Conservation (phyloP, 1,140 invertebrate genomes). For the Ips nitidus region DNA sequence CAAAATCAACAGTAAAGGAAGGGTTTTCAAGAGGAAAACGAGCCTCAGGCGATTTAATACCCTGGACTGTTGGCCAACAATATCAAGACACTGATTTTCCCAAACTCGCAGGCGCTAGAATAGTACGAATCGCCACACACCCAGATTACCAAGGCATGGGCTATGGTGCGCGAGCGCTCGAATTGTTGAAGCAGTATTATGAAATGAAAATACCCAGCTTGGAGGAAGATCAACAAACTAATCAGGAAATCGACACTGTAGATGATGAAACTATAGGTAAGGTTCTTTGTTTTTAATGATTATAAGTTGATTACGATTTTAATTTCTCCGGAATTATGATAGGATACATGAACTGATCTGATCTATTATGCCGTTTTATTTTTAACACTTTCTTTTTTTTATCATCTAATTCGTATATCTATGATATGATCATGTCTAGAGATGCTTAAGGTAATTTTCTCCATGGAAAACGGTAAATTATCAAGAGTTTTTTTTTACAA, state of each 20-base stretch:
- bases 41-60: constrained; percentile 95
- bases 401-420: no score
- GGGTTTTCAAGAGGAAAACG: constrained; percentile 82
- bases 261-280: constrained; percentile 58
- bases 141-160: constrained; percentile 98
- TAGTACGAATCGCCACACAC: constrained; percentile 97
- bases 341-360: no score
- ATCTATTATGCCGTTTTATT: no score
- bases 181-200: constrained; percentile 87
- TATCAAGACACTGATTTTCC: constrained; percentile 95
- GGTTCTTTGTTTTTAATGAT: not conserved
- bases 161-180: constrained; percentile 85
- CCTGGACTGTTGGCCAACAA: constrained; percentile 97
- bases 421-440: no score
- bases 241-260: constrained; percentile 57
- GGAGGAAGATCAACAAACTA: constrained; percentile 39
- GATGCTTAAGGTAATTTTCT: no score
- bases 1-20: constrained; percentile 74
- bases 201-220: constrained; percentile 69
- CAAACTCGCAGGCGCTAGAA: constrained; percentile 82
- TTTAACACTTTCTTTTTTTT: no score
- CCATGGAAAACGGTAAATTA: no score
- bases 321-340: no score
- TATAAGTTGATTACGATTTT: no score
- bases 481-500: no score